Base-by-base conservation (phyloP, 1,140 invertebrate species). In the Notospermus geniculatus region DNA sequence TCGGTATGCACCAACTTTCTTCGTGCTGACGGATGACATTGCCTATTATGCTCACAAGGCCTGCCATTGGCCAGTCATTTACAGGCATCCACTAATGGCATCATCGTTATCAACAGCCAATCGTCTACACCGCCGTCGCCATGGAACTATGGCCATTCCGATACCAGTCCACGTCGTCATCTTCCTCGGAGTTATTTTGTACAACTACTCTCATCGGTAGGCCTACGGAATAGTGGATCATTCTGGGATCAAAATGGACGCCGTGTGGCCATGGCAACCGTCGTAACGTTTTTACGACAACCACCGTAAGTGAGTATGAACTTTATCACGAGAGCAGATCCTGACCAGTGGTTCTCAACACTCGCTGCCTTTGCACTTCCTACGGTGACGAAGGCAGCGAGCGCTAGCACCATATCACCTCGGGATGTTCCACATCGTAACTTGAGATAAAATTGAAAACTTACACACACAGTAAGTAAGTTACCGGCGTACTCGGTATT, bases 171-270 rank as follows among this genome's bases (percentile, higher is more conserved):
- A 75, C 64, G 66, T 52, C 11, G 61, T 50, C n/a, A 27, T 85
- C 2, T 87, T 85, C 73, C 86, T 84, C 64, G 60, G 70, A 0
- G 75, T 88, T 1, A 79, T 82, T 0, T 65, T 88, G 2, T 89
- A 90, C 76, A 86, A 84, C 45, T 90, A 89, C 73, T 89, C 88
- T 73, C 87, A 90, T n/a, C n/a, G n/a, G n/a, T n/a, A n/a, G n/a
- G n/a, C n/a, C n/a, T n/a, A n/a, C 64, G 88, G 88, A 1, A 88
- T 90, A 69, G 85, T 90, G 59, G 87, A 89, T 73, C 89, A 90
- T 79, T 90, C 88, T 0, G 89, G 89, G 25, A 85, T 90, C 62
- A 86, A 87, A 73, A 88, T 90, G 76, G 88, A 89, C 71, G 78
- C 87, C 0, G 77, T 84, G 27, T 90, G 88, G 89, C 88, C 88